phyloP scores from a whole-genome alignment of 2,888 invertebrate genomes.

The Cataglyphis livida region DNA sequence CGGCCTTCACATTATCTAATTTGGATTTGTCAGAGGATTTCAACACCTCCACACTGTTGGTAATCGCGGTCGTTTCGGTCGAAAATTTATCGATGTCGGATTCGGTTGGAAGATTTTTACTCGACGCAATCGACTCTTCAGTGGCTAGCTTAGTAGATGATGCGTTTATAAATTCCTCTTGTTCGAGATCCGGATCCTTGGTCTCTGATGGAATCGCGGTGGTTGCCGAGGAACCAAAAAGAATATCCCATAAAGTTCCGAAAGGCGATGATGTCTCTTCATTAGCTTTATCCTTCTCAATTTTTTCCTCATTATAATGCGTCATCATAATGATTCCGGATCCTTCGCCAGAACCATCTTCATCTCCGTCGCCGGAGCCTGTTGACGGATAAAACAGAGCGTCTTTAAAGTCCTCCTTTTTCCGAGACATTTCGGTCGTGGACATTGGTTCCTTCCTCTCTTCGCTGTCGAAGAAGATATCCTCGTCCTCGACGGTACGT shows the following conservation, averaged over 20 bases:
- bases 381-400: constrained; percentile 78
- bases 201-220: constrained; percentile 66
- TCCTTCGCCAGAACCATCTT: constrained; percentile 85
- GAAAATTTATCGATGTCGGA: not conserved
- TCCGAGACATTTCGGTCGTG: constrained; percentile 41
- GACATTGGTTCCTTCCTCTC: constrained; percentile 57
- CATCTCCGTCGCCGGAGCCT: constrained; percentile 84
- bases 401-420: constrained; percentile 46
- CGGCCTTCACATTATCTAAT: constrained; percentile 71
- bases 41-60: constrained; percentile 34
- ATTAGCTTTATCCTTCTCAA: not conserved
- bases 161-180: constrained; percentile 80
- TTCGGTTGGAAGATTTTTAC: not conserved
- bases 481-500: constrained; percentile 60
- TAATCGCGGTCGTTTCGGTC: not conserved
- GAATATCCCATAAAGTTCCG: constrained; percentile 57
- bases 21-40: constrained; percentile 58
- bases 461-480: constrained; percentile 71
- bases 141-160: constrained; percentile 54
- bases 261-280: not conserved
- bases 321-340: constrained; percentile 73
- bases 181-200: constrained; percentile 74
- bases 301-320: constrained; percentile 58
- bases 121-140: constrained; percentile 39
- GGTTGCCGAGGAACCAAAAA: constrained; percentile 47